Conservation (phyloP, 2,797 vertebrate genomes). For the Okamejei kenojei region DNA sequence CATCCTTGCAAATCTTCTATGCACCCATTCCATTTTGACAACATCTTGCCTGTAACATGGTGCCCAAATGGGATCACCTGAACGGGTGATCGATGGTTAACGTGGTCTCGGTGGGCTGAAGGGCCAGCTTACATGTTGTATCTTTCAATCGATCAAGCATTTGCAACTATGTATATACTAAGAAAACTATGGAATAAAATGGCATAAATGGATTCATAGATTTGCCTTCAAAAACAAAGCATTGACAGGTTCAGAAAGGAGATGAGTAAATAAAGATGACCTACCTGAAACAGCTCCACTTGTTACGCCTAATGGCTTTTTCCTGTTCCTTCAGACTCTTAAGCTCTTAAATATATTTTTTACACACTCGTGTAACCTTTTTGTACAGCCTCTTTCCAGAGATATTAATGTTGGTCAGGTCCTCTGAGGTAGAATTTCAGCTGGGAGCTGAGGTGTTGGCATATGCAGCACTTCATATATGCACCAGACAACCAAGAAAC, state of each 20-base stretch:
- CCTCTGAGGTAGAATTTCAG: not conserved
- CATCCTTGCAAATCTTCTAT: too few species aligned
- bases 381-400: not conserved
- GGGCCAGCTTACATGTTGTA: too few species aligned
- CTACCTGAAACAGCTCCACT: not conserved
- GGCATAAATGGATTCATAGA: not conserved
- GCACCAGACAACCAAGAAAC: not conserved
- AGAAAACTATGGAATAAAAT: not conserved
- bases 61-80: too few species aligned
- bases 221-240: not conserved
- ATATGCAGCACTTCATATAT: not conserved
- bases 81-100: too few species aligned
- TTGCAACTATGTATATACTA: not conserved
- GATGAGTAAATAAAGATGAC: not conserved
- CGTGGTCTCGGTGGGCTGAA: too few species aligned
- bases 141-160: not conserved
- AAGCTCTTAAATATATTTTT: not conserved
- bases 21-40: too few species aligned
- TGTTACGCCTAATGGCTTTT: not conserved
- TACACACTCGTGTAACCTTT: not conserved
- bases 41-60: too few species aligned
- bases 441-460: not conserved
- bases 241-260: not conserved
- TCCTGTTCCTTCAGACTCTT: not conserved
- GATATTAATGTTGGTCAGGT: not conserved